phyloP scores from a whole-genome alignment of 2,888 invertebrate species.

The Himalopsyche kuldschensis region DNA sequence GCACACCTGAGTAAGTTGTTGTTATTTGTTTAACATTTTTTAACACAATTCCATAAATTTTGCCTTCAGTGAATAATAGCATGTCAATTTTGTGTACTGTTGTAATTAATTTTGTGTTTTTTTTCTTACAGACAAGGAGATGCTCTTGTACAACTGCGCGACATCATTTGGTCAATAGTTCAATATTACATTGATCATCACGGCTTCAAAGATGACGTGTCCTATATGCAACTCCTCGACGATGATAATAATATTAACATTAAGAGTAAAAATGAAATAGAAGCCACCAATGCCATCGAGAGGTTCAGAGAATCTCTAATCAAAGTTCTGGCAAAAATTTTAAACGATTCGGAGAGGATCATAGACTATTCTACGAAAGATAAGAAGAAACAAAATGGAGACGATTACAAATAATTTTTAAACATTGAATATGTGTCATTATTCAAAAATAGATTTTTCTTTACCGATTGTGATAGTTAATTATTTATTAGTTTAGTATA shows the following conservation, averaged over 20 bases:
- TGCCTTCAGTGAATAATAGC: too few species aligned
- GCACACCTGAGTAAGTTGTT: slow-evolving; percentile 26
- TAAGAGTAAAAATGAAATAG: background rate
- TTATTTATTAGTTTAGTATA: background rate
- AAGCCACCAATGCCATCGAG: slow-evolving; percentile 34
- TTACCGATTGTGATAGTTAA: background rate
- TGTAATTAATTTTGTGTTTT: background rate
- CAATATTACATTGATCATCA: slow-evolving; percentile 56
- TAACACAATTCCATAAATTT: too few species aligned
- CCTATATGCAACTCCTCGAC: background rate
- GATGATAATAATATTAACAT: background rate
- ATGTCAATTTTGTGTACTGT: background rate
- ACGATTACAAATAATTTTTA: background rate
- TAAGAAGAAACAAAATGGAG: background rate
- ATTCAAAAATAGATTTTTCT: background rate
- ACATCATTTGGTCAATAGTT: slow-evolving; percentile 55
- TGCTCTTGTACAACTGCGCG: slow-evolving; percentile 50
- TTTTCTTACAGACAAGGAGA: slow-evolving; percentile 58
- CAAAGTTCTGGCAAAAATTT: slow-evolving; percentile 40
- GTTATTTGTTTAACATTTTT: background rate
- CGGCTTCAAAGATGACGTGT: slow-evolving; percentile 28
- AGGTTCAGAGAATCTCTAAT: slow-evolving; percentile 42
- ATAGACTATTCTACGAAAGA: background rate
- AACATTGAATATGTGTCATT: background rate
- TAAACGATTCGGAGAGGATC: slow-evolving; percentile 36